Percentiles rank a stretch among this genome's conserved stretches.
Evolutionary conservation across 2,113 vertebrate genomes (phyloP).

Genomic region (Trichomycterus rosablanca): DNA sequence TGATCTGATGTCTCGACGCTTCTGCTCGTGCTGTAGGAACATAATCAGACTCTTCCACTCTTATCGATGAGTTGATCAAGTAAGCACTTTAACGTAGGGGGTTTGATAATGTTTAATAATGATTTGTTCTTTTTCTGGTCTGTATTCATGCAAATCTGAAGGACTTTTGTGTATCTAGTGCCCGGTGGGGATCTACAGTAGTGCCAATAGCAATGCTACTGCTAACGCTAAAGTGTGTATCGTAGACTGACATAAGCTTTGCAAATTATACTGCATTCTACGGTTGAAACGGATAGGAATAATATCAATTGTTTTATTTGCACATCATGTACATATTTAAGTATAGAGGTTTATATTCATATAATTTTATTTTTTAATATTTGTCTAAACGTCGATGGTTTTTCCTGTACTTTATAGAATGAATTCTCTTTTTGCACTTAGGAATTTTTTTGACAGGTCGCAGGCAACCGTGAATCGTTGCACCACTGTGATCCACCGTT

Average conservation of each 20-base stretch:
- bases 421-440: no score
- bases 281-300: constrained; percentile 14
- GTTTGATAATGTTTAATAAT: no score
- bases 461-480: no score
- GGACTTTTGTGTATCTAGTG: constrained; percentile 30
- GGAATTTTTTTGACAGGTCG: no score
- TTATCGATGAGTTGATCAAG: no score
- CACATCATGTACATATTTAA: constrained; percentile 83
- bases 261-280: no score
- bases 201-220: constrained; percentile 65
- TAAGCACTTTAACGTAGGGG: no score
- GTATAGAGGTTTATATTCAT: constrained; percentile 84
- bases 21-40: no score
- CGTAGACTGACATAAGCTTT: constrained; percentile 66
- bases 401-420: constrained; percentile 63
- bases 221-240: neutral
- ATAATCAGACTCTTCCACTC: neutral
- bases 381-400: constrained; percentile 66
- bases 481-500: no score
- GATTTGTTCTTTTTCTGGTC: neutral
- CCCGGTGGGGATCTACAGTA: no score
- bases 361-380: constrained; percentile 84
- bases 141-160: constrained; percentile 39
- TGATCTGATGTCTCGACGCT: no score
- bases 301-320: constrained; percentile 68